These are phyloP conservation scores for Pseudois nayaur DNA, from an alignment of 2,113 vertebrate genomes.

Conservation along the genomic window DNA sequence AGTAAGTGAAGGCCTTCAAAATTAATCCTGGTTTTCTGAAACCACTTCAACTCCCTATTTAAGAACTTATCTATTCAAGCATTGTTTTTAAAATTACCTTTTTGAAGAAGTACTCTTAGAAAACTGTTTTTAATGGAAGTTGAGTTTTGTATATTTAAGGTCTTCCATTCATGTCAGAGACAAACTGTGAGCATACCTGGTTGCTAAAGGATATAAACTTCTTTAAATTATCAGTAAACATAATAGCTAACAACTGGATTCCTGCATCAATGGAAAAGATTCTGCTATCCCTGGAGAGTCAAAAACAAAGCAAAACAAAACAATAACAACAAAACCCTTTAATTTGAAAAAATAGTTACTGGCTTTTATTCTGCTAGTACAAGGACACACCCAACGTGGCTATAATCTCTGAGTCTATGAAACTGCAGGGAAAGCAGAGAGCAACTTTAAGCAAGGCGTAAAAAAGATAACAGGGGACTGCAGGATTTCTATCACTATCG, in stretches of 20 bases:
- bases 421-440: neutral
- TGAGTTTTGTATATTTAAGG: slow-evolving; percentile 19
- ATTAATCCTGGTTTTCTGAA: slow-evolving; percentile 21
- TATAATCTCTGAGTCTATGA: neutral
- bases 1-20: neutral
- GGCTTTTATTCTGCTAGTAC: slow-evolving; percentile 22
- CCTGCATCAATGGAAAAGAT: slow-evolving; percentile 3
- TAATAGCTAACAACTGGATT: slow-evolving; percentile 34
- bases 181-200: slow-evolving; percentile 3
- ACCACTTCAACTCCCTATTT: neutral
- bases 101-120: slow-evolving; percentile 5
- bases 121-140: neutral
- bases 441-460: neutral
- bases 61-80: neutral
- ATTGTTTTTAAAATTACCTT: neutral
- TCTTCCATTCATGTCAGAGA: neutral
- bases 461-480: neutral
- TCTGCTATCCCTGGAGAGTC: neutral
- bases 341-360: slow-evolving; percentile 22
- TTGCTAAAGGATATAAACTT: slow-evolving; percentile 36
- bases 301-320: neutral
- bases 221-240: slow-evolving; percentile 33
- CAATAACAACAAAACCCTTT: neutral
- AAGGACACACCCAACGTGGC: neutral
- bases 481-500: neutral